phyloP scores from a whole-genome alignment of 2,888 invertebrate species.

The Dicranocentrus wangi region DNA sequence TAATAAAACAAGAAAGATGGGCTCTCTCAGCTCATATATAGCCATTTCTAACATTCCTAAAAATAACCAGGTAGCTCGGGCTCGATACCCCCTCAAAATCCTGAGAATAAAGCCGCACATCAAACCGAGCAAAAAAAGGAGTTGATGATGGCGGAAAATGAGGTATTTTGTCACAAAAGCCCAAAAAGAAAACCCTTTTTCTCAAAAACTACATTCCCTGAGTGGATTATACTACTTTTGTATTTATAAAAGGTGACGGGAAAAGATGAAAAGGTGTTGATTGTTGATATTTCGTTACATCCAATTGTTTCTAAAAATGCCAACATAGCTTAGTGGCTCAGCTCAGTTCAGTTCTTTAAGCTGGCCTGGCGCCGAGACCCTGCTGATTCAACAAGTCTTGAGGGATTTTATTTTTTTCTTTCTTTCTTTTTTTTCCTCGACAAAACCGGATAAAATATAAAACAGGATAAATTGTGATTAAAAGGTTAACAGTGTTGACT shows the following conservation, averaged over 20 bases:
- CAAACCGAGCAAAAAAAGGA: conserved; percentile 1
- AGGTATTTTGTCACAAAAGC: conserved; percentile 32
- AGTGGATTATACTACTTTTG: conserved; percentile 13
- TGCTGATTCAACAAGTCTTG: conserved; percentile 54
- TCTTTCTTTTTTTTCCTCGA: too few relatives aligned
- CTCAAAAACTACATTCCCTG: conserved; percentile 2
- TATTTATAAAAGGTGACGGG: conserved; percentile 9
- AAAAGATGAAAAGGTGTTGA: conserved; percentile 57
- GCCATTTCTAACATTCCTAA: conserved; percentile 25
- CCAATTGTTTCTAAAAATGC: conserved; percentile 48
- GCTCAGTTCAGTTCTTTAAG: conserved; percentile 37
- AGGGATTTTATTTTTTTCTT: too few relatives aligned
- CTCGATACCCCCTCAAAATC: conserved; percentile 1
- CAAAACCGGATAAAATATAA: background rate
- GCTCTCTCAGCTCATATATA: background rate
- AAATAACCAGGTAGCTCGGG: conserved; percentile 4
- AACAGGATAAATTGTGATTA: background rate
- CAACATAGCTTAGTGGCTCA: background rate
- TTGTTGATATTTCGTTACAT: conserved; percentile 51
- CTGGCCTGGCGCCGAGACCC: conserved; percentile 59
- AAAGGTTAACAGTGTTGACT: conserved; percentile 1
- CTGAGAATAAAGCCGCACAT: conserved; percentile 28
- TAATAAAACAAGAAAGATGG: conserved; percentile 16
- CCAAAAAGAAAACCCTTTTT: conserved; percentile 29
- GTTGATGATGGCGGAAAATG: conserved; percentile 60